Evolutionary conservation across 2,113 vertebrate genomes (phyloP).

Genomic region (Astatotilapia flaviijosephi): DNA sequence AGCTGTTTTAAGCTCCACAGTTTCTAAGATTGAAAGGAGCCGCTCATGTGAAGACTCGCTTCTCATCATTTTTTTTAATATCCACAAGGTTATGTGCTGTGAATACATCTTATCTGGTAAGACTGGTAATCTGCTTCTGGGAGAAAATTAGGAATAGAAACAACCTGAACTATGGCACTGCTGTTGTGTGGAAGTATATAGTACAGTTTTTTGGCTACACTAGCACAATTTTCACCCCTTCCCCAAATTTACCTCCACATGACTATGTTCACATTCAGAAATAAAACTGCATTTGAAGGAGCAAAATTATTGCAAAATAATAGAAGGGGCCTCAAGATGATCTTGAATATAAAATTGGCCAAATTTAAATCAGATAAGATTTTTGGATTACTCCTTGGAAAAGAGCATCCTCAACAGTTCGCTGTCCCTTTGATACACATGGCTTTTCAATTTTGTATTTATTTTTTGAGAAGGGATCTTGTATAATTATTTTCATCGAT

Average conservation of each 20-base stretch:
- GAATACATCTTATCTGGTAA: background rate
- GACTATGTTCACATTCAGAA: background rate
- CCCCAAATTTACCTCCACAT: rapidly evolving
- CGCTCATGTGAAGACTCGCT: rapidly evolving
- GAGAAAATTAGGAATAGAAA: background rate
- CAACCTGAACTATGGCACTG: background rate
- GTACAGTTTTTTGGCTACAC: rapidly evolving
- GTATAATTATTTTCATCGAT: rapidly evolving
- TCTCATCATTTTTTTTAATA: background rate
- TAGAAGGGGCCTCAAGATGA: background rate
- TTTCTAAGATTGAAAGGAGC: background rate
- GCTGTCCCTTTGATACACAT: background rate
- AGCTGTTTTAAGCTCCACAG: background rate
- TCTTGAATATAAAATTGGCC: background rate
- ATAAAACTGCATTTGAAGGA: background rate
- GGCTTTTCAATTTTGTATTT: background rate
- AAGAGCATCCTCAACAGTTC: background rate
- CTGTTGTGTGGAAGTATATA: background rate
- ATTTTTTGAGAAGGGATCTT: background rate
- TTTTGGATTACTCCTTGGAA: background rate
- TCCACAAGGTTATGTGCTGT: background rate
- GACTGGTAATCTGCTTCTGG: background rate
- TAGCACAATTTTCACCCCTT: rapidly evolving
- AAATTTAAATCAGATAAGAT: background rate
- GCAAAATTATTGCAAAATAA: background rate